These are phyloP conservation scores for Porites rus DNA, from an alignment of 92 coral and sea anemone genomes.

Conservation along the genomic window DNA sequence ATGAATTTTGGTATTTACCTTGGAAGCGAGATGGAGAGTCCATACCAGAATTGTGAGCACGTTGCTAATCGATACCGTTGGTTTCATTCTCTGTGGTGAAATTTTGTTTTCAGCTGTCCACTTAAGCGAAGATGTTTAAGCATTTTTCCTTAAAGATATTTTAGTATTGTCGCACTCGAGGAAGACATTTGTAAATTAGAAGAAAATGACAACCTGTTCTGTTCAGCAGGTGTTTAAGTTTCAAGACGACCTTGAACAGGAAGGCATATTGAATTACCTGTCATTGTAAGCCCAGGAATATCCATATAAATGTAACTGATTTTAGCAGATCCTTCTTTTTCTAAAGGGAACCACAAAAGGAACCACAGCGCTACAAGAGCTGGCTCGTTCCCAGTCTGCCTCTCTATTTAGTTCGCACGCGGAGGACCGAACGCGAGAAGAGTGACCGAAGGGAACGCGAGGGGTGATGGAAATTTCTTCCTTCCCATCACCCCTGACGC, in stretches of 20 bases:
- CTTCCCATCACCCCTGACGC: no score
- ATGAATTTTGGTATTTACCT: constrained; percentile 25
- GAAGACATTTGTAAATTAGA: not conserved
- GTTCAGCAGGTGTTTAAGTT: constrained; percentile 28
- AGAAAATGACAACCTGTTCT: not conserved
- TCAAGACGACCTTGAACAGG: not conserved
- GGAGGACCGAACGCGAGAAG: no score
- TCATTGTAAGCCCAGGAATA: not conserved
- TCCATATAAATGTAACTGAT: no score
- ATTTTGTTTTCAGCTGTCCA: not conserved
- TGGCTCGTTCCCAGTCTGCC: no score
- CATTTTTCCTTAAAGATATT: not conserved
- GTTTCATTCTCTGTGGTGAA: not conserved
- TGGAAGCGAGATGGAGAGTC: not conserved
- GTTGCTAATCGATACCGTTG: not conserved
- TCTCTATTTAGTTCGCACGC: no score
- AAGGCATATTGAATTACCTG: not conserved
- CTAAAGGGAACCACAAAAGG: no score
- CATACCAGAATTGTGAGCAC: constrained; percentile 12
- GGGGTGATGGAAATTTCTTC: no score
- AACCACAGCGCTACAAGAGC: no score
- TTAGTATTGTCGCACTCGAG: not conserved
- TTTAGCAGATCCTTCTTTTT: no score
- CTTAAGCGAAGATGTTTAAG: not conserved
- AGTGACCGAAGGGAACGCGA: no score